Evolutionary conservation across 2,113 vertebrate genomes (phyloP).

Genomic region (Verasper variegatus): DNA sequence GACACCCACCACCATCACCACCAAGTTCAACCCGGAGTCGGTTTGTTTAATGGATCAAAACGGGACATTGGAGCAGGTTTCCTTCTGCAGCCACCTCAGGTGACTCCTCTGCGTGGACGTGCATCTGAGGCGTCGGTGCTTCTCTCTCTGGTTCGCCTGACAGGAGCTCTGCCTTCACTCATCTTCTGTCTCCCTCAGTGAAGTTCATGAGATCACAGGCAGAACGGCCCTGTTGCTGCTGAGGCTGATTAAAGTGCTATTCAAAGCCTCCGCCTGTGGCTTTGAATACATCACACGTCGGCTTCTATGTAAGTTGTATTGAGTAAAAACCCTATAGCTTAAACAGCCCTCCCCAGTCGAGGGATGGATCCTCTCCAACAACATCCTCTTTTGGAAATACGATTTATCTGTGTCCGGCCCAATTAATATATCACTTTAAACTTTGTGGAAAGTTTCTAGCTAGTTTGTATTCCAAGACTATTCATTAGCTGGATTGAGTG

Average conservation of each 20-base stretch:
- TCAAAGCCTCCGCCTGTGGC: slow-evolving; percentile 47
- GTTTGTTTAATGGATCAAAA: slow-evolving; percentile 4
- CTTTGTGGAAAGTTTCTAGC: slow-evolving; percentile 47
- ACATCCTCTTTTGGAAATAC: slow-evolving; percentile 24
- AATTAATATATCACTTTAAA: slow-evolving; percentile 51
- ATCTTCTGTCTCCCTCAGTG: slow-evolving; percentile 38
- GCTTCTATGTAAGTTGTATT: slow-evolving; percentile 32
- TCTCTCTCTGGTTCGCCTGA: slow-evolving; percentile 4
- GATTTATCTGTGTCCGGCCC: slow-evolving; percentile 25
- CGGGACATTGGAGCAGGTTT: slow-evolving; percentile 4
- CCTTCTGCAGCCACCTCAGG: slow-evolving; percentile 14
- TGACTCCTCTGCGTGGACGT: slow-evolving; percentile 11
- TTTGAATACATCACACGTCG: slow-evolving; percentile 52
- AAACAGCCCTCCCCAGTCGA: slow-evolving; percentile 23
- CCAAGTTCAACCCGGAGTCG: slow-evolving; percentile 10
- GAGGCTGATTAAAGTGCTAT: slow-evolving; percentile 55
- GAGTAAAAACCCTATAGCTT: slow-evolving; percentile 29
- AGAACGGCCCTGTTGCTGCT: slow-evolving; percentile 23
- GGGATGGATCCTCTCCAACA: slow-evolving; percentile 27
- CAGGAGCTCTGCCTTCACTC: slow-evolving; percentile 37
- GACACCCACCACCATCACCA: slow-evolving; percentile 9
- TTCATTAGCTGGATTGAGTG: slow-evolving; percentile 59
- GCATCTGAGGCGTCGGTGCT: background rate
- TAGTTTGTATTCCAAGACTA: slow-evolving; percentile 42
- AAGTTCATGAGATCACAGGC: slow-evolving; percentile 26